Evolutionary conservation across 2,797 vertebrate genomes (phyloP), one percentile per base, ranked within the genome.

Genomic region (Etheostoma perlongum): DNA sequence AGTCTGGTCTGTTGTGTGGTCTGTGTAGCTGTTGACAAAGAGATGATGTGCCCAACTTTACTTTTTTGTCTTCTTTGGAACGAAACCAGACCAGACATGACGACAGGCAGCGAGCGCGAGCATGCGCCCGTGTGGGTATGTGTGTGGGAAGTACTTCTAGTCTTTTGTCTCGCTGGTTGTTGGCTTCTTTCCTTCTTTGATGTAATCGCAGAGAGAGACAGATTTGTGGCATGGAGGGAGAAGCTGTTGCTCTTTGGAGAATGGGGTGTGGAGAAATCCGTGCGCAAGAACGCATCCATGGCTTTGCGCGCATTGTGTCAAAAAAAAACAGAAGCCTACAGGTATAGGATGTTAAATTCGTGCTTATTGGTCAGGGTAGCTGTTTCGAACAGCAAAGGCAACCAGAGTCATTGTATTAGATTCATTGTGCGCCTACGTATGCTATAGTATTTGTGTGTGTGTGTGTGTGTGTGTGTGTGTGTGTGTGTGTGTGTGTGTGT

Each of bases 121-220:
- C 7, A 6, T 25, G 55, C 30, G 58, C 6, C 19, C 2, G 51
- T n/a, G 54, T 25, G 69, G 3, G 21, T 21, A 63, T 57, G 69
- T 60, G 85, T 72, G 78, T 44, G 12, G 25, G 13, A 33, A 19
- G 57, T 42, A 18, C 58, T 49, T 61, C 68, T 49, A 57, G 55
- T 55, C 58, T 67, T 81, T 79, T 71, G 74, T 74, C 70, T 47
- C 8, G 23, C 19, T 25, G 63, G 19, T 55, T 69, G 72, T 57
- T 52, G 58, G 52, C 79, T 82, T 77, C 49, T 76, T 46, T 70
- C 62, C 66, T 65, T 73, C 82, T 92, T 92, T 92, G 91, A 90
- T 85, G 91, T 90, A 46, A 76, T 82, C 65, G 66, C 25, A 23
- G 11, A 53, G 54, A 55, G 48, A 59, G 77, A 76, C 69, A 86